Base-by-base conservation (phyloP, 2,113 vertebrate genomes). In the Donacobius atricapilla region DNA sequence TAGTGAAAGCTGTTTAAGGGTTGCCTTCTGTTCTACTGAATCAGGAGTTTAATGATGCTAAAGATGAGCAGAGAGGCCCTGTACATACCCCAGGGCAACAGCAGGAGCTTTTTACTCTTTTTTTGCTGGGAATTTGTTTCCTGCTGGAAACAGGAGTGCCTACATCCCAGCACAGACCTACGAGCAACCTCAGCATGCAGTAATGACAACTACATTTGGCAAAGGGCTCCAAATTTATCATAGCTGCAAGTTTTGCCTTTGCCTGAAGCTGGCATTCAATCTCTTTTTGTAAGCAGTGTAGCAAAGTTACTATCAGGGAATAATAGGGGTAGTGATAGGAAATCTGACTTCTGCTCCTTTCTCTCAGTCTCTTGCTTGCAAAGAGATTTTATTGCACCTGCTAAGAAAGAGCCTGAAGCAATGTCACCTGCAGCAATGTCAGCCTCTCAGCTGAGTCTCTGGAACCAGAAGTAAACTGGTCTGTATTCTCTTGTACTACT, bases 41-140 rank as follows among this genome's bases (percentile, higher is more conserved):
- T 39, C 25, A 86, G 40, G 15, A 83, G 14, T 61, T 80, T 53
- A 65, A 39, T 35, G n/a, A 33, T 23, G 11, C 12, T 27, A 6
- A 48, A 82, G 56, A 66, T 30, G 35, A 82, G 25, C 42, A 72
- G n/a, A 44, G 45, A 39, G 42, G n/a, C 8, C 28, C 39, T 65
- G 40, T 5, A 2, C 33, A 22, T n/a, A 25, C 20, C 42, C 18
- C 0, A 0, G 24, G 30, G 53, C 30, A 66, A 42, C 11, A 30
- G 20, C 44, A 69, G 80, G 31, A 81, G 40, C 15, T 51, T 72
- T 90, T 48, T 48, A 28, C 31, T 9, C 24, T 44, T 48, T 75
- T 56, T 82, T 76, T 56, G 31, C 10, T 47, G 81, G 42, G 42
- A 77, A 22, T 56, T 82, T n/a, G 17, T 48, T 50, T 33, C 45